phyloP scores from a whole-genome alignment of 2,888 invertebrate species.

The Sycophila texana region DNA sequence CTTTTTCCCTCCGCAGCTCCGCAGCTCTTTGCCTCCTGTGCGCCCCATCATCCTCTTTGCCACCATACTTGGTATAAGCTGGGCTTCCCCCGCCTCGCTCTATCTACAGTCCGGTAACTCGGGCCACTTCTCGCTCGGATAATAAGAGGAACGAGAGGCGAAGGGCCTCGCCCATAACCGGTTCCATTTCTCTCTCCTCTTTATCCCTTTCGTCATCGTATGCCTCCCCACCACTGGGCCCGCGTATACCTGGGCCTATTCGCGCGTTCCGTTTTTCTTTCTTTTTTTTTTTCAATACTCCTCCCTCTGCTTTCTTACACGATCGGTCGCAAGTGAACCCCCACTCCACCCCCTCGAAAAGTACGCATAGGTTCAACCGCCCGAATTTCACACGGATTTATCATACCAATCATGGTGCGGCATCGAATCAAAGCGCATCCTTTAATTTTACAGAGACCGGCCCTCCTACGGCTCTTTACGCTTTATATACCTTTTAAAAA shows the following conservation, averaged over 20 bases:
- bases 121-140: constrained; percentile 57
- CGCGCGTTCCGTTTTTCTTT: constrained; percentile 17
- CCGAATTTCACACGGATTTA: not conserved
- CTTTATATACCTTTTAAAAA: too few relatives aligned
- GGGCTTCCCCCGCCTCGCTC: constrained; percentile 41
- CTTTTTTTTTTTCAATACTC: not conserved
- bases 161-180: constrained; percentile 76
- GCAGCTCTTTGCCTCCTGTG: constrained; percentile 62
- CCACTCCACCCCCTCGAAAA: not conserved
- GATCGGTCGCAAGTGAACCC: not conserved
- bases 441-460: constrained; percentile 43
- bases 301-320: not conserved
- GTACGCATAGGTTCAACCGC: not conserved
- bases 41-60: constrained; percentile 71
- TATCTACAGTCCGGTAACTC: constrained; percentile 54
- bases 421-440: not conserved
- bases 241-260: constrained; percentile 39
- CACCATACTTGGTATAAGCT: constrained; percentile 73
- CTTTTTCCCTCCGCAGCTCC: constrained; percentile 53
- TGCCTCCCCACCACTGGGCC: constrained; percentile 56
- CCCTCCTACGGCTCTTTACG: not conserved
- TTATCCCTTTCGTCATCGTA: constrained; percentile 62
- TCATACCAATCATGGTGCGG: constrained; percentile 41
- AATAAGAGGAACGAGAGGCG: constrained; percentile 64
- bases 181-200: constrained; percentile 62